Percentiles rank a stretch among this genome's conserved stretches.
These are phyloP conservation scores for Lithobates pipiens DNA, from an alignment of 2,797 vertebrate genomes.

Conservation along the genomic window DNA sequence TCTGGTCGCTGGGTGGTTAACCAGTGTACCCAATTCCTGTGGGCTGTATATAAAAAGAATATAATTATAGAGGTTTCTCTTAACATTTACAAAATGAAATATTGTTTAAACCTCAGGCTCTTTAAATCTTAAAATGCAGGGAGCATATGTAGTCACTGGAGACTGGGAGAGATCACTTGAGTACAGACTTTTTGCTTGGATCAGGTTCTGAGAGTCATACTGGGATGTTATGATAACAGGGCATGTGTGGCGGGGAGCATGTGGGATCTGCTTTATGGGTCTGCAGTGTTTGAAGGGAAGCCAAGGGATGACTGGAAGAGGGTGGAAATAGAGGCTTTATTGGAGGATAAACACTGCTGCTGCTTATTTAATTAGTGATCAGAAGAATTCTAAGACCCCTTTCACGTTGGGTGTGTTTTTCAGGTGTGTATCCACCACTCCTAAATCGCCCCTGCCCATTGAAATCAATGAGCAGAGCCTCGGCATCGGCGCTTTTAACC, in stretches of 20 bases:
- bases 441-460: too few species aligned
- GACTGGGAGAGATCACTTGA: background rate
- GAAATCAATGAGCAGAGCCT: too few species aligned
- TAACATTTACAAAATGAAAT: background rate
- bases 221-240: conserved; percentile 6
- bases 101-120: background rate
- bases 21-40: background rate
- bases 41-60: background rate
- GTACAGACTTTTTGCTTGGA: conserved; percentile 7
- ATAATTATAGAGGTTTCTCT: background rate
- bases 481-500: too few species aligned
- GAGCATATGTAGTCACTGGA: background rate
- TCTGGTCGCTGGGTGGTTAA: background rate
- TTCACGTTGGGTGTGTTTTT: too few species aligned
- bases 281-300: conserved; percentile 30
- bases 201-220: background rate
- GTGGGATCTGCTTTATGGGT: background rate
- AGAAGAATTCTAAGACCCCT: background rate
- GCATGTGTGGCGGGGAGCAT: background rate
- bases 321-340: background rate
- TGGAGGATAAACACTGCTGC: background rate
- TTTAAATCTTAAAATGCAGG: background rate
- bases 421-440: too few species aligned
- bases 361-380: background rate
- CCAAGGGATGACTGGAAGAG: background rate